Base-by-base conservation (phyloP, 2,797 vertebrate species). In the Caiman crocodilus region DNA sequence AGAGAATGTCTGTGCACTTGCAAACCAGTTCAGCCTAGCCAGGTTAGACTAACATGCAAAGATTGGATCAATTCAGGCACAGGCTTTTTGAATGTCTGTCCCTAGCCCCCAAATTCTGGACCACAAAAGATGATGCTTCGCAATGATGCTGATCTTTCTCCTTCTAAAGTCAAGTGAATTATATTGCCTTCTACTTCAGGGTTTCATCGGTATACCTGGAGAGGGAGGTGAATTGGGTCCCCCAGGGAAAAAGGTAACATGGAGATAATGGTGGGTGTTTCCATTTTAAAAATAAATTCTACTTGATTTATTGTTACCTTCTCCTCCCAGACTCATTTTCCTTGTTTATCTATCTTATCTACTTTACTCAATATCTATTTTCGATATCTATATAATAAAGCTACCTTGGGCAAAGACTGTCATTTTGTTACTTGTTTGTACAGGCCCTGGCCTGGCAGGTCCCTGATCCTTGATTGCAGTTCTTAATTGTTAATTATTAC, bases 171-270 rank as follows among this genome's bases (percentile, higher is more conserved):
- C 11, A 28, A 4, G 42, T 3, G 1, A 73, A 59, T 69, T 17
- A 28, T 6, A 7, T 32, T 35, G 18, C 67, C 18, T 69, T 69
- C 67, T 74, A 74, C 50, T 14, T 1, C n/a, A 98, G 98, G 98
- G 97, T 88, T 97, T 97, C 92, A 89, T 96, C 65, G 98, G 98
- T 76, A 89, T 98, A 60, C 97, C 94, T 67, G 98, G 98, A 91
- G 97, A 96, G 87, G 97, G 85, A 56, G 97, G 97, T 3, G 90
- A 97, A 86, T 13, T 0, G 1, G 97, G 98, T 88, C 90, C 85
- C 17, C 16, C 79, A 58, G 97, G 97, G 86, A 61, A 96, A 71
- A 98, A 98, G 97, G 98, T 98, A 95, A 79, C 63, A 85, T 58
- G 90, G 60, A 74, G 76, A 16, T 14, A 74, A n/a, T 84, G 23